Conservation (phyloP, 2,113 vertebrate genomes). For the Antechinus stuartii region DNA sequence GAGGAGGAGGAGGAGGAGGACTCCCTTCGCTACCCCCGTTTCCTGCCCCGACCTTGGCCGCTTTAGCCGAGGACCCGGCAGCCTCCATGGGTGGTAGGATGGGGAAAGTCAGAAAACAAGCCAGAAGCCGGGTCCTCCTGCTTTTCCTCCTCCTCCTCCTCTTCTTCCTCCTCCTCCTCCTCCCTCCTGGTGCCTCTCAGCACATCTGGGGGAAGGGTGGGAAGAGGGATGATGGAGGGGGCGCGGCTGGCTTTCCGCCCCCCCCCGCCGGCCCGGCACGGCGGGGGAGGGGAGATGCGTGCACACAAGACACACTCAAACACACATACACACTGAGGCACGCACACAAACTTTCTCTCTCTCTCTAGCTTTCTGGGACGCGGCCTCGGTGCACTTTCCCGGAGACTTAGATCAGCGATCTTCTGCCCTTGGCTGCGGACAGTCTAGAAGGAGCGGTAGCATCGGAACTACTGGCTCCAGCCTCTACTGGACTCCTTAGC, state of each 20-base stretch:
- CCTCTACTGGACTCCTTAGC: neutral
- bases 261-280: neutral
- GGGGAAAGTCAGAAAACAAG: neutral
- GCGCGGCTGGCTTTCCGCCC: neutral
- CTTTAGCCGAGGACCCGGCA: neutral
- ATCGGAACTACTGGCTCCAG: neutral
- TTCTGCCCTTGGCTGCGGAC: neutral
- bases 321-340: neutral
- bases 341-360: neutral
- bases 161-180: neutral
- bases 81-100: slow-evolving; percentile 5
- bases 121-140: neutral
- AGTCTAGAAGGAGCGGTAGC: slow-evolving; percentile 38
- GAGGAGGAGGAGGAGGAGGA: slow-evolving; percentile 16
- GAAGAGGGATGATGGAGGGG: neutral
- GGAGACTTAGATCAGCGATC: neutral
- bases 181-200: neutral
- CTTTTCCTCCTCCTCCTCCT: neutral
- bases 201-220: slow-evolving; percentile 5
- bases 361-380: neutral
- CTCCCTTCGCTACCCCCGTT: neutral
- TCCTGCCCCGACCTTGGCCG: neutral
- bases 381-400: slow-evolving; percentile 37
- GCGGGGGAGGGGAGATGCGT: neutral
- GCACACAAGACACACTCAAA: neutral